Percentiles rank a stretch among this genome's conserved stretches.
Conservation (phyloP, 2,797 vertebrate genomes). For the Poeciliopsis paucimaculata region DNA sequence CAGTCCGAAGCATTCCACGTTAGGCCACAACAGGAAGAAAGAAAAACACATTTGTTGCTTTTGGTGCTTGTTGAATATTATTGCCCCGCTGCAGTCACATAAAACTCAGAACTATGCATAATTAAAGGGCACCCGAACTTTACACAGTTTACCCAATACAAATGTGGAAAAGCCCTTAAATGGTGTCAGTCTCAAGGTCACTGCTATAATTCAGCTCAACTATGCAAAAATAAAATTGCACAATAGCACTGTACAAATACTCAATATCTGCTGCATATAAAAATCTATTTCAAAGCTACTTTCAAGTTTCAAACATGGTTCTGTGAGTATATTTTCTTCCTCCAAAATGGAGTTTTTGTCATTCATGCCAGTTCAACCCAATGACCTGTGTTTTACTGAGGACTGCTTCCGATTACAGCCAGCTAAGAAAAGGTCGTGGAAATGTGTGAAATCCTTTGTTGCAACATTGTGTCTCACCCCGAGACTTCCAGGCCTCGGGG, state of each 20-base stretch:
- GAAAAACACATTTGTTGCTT: slow-evolving; percentile 28
- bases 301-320: not conserved
- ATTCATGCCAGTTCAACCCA: not conserved
- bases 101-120: slow-evolving; percentile 30
- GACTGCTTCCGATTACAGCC: slow-evolving; percentile 7
- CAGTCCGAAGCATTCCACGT: slow-evolving; percentile 49
- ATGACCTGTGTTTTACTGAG: slow-evolving; percentile 7
- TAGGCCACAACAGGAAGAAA: slow-evolving; percentile 41
- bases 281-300: not conserved
- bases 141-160: slow-evolving; percentile 7
- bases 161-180: slow-evolving; percentile 15
- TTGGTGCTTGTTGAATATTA: slow-evolving; percentile 29
- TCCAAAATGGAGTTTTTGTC: not conserved
- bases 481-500: not conserved
- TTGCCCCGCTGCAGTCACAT: slow-evolving; percentile 27
- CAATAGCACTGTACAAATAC: not conserved
- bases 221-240: not conserved
- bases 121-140: slow-evolving; percentile 18
- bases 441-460: slow-evolving; percentile 4
- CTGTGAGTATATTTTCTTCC: not conserved
- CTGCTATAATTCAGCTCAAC: not conserved
- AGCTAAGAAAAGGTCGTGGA: not conserved
- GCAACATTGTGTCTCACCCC: not conserved
- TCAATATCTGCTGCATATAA: not conserved
- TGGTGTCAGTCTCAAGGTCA: not conserved